phyloP scores from a whole-genome alignment of 2,797 vertebrate species.

The Myotis daubentonii region DNA sequence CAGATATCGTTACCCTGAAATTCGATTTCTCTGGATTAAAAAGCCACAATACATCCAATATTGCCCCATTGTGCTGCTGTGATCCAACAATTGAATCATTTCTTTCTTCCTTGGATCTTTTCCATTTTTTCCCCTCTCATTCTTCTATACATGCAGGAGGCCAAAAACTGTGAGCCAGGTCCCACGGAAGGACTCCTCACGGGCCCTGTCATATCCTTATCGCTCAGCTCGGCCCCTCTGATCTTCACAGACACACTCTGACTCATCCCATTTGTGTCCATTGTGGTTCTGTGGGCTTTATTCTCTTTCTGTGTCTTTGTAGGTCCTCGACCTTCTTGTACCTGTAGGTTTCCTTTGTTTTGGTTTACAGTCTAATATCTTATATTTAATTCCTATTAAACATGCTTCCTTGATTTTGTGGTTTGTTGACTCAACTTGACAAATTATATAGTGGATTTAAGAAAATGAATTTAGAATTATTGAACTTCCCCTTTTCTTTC shows the following conservation, averaged over 20 bases:
- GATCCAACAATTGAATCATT: conserved; percentile 25
- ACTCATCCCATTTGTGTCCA: not conserved
- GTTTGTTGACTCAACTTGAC: not conserved
- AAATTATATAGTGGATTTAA: not conserved
- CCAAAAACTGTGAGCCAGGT: not conserved
- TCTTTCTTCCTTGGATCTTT: conserved; percentile 7
- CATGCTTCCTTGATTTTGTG: not conserved
- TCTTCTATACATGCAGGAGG: not conserved
- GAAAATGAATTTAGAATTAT: too few relatives aligned
- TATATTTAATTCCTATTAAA: not conserved
- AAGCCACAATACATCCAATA: not conserved
- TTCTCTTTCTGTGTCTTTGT: not conserved
- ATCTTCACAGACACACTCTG: not conserved
- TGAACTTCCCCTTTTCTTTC: too few relatives aligned
- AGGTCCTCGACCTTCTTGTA: not conserved
- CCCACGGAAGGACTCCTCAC: not conserved
- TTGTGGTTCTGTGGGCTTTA: not conserved
- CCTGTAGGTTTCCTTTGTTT: conserved; percentile 47
- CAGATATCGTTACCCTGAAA: not conserved
- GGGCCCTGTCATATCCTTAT: not conserved
- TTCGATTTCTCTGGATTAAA: conserved; percentile 55
- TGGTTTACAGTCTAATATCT: conserved; percentile 22
- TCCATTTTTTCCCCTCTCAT: not conserved
- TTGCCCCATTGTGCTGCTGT: not conserved
- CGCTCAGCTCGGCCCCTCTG: not conserved